phyloP scores from a whole-genome alignment of 2,888 invertebrate genomes.

The Chaitophorus viminalis region DNA sequence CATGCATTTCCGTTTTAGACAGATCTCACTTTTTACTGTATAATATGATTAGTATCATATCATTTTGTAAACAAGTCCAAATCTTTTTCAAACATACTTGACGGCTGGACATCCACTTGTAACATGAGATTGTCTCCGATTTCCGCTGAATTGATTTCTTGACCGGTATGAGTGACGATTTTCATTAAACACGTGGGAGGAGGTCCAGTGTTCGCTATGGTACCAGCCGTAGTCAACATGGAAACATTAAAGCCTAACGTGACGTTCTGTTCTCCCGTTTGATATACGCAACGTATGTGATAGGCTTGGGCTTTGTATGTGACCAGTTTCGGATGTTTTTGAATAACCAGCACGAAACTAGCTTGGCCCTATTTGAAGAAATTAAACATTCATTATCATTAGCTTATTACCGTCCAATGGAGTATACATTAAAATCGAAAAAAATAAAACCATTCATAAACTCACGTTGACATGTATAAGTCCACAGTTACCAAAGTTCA shows the following conservation, averaged over 20 bases:
- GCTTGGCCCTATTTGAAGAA: constrained; percentile 78
- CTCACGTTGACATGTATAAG: constrained; percentile 88
- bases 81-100: constrained; percentile 67
- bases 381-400: constrained; percentile 14
- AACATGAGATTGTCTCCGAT: constrained; percentile 90
- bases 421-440: not conserved
- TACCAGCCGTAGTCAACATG: constrained; percentile 93
- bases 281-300: constrained; percentile 94
- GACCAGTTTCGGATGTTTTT: constrained; percentile 94
- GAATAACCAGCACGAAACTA: constrained; percentile 92
- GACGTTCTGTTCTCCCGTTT: constrained; percentile 92
- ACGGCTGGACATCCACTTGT: constrained; percentile 84
- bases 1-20: too few relatives aligned
- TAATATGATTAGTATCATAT: too few relatives aligned
- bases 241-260: constrained; percentile 94
- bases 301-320: constrained; percentile 96
- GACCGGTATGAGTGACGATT: constrained; percentile 86
- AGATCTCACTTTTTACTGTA: too few relatives aligned
- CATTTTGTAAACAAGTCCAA: too few relatives aligned
- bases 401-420: too few relatives aligned
- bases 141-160: constrained; percentile 89
- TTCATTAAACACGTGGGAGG: constrained; percentile 93
- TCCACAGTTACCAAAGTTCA: constrained; percentile 90
- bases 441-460: constrained; percentile 63
- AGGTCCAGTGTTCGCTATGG: constrained; percentile 93